Percentiles rank a stretch among this genome's conserved stretches.
phyloP scores from a whole-genome alignment of 2,888 invertebrate species.

The Meteorus cinctellus region DNA sequence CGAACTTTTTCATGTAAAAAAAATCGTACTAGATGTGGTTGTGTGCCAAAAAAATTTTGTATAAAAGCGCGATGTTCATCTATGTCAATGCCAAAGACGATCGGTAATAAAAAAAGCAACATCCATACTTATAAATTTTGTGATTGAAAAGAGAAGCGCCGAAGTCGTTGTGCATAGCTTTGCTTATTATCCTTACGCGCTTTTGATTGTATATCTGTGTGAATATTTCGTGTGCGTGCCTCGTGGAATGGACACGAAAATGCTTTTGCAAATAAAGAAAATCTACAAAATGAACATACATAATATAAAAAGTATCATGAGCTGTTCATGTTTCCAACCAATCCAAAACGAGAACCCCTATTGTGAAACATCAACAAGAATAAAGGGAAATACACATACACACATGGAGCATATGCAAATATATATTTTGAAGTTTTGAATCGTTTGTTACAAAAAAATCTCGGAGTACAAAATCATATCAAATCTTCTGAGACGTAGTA shows the following conservation, averaged over 20 bases:
- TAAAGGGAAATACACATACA: background rate
- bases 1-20: background rate
- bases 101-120: background rate
- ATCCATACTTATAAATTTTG: background rate
- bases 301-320: background rate
- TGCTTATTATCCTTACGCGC: background rate
- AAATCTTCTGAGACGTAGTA: background rate
- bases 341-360: background rate
- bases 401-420: background rate
- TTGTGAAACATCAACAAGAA: background rate
- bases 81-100: conserved; percentile 14
- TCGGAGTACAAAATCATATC: background rate
- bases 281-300: background rate
- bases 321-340: too few relatives aligned
- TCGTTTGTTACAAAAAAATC: background rate
- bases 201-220: background rate
- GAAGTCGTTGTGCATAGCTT: background rate
- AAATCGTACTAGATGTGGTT: background rate
- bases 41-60: conserved; percentile 5
- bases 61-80: background rate
- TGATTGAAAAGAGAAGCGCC: background rate
- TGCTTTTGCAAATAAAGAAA: conserved; percentile 5
- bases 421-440: background rate
- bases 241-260: background rate
- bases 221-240: background rate